These are phyloP conservation scores for Lampris incognitus DNA, from an alignment of 2,113 vertebrate species.

Conservation along the genomic window DNA sequence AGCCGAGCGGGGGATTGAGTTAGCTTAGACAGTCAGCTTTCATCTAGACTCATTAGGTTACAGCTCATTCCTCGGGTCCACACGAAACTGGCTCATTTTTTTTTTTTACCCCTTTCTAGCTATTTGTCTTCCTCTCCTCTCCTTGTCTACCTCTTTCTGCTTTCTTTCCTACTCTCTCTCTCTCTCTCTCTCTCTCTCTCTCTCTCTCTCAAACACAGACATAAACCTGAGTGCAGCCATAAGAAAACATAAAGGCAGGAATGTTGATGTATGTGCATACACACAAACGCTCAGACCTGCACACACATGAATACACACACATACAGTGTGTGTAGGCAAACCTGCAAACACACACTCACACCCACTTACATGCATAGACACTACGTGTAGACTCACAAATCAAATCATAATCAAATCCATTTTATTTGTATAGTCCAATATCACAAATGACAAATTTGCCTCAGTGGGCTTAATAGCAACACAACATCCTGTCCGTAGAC, in stretches of 20 bases:
- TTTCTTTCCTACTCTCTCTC: neutral
- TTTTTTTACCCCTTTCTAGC: slow-evolving; percentile 11
- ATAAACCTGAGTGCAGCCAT: neutral
- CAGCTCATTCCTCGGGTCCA: slow-evolving; percentile 63
- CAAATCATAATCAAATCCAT: too few relatives aligned
- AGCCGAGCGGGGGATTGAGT: slow-evolving; percentile 77
- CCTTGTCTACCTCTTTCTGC: slow-evolving; percentile 14
- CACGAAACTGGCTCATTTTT: slow-evolving; percentile 32
- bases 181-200: neutral
- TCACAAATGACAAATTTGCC: too few relatives aligned
- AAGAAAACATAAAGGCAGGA: neutral
- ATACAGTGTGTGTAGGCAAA: neutral
- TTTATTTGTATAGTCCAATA: too few relatives aligned
- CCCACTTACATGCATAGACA: neutral
- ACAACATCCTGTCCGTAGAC: too few relatives aligned
- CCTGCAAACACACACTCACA: neutral
- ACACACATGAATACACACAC: neutral
- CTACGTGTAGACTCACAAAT: too few relatives aligned
- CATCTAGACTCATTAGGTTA: slow-evolving; percentile 70
- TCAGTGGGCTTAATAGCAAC: too few relatives aligned
- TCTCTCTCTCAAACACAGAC: neutral
- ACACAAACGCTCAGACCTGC: neutral
- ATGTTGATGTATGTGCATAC: neutral
- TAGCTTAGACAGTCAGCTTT: slow-evolving; percentile 71
- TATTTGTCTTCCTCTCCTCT: slow-evolving; percentile 1